Evolutionary conservation across 1,140 invertebrate genomes (phyloP).

Genomic region (Pseudomyrmex dendroicus): DNA sequence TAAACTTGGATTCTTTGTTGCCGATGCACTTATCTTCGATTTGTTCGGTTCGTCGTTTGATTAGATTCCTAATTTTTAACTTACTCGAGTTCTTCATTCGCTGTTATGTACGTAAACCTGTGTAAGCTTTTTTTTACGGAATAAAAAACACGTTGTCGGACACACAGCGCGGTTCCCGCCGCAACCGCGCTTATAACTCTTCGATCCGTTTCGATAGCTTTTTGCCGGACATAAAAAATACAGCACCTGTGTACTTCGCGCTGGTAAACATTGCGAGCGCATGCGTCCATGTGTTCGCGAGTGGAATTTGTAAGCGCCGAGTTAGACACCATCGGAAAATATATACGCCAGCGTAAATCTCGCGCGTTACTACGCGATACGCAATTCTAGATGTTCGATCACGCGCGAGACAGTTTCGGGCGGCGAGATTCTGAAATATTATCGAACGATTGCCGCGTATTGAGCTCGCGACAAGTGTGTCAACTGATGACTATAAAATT

Average conservation of each 20-base stretch:
- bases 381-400: conserved; percentile 54
- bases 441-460: conserved; percentile 13
- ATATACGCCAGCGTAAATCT: conserved; percentile 53
- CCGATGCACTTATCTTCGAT: background rate
- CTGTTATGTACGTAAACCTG: conserved; percentile 1
- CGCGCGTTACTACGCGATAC: conserved; percentile 45
- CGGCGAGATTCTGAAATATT: conserved; percentile 32
- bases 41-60: conserved; percentile 1
- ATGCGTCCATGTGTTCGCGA: conserved; percentile 23
- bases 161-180: conserved; percentile 6
- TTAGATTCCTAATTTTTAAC: background rate
- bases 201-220: conserved; percentile 53
- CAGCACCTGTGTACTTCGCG: conserved; percentile 29
- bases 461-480: background rate
- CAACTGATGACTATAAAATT: conserved; percentile 12
- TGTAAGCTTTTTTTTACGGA: conserved; percentile 6
- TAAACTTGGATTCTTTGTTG: background rate
- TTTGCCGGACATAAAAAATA: conserved; percentile 44
- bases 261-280: conserved; percentile 23
- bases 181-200: conserved; percentile 38
- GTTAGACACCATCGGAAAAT: conserved; percentile 53
- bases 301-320: conserved; percentile 45
- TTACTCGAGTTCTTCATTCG: conserved; percentile 7
- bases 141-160: conserved; percentile 41
- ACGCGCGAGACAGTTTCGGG: conserved; percentile 33